phyloP scores from a whole-genome alignment of 37 sponge, comb jelly and placozoan species.

The Trichoplax adhaerens region DNA sequence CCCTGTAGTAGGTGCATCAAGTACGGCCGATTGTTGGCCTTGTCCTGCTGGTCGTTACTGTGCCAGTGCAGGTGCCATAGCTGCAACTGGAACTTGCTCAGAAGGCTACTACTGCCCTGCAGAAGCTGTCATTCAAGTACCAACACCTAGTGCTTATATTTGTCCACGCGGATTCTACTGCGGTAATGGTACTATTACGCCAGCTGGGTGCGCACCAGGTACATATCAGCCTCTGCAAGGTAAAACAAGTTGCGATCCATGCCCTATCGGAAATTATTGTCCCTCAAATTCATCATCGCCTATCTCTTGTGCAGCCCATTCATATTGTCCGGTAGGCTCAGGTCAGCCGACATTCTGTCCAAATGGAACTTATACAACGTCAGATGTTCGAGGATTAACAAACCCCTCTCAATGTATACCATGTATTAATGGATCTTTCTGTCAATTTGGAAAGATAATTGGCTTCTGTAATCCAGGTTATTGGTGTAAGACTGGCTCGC shows the following conservation, averaged over 20 bases:
- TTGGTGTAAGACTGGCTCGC: conserved; percentile 14
- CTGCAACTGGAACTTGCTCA: conserved; percentile 10
- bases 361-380: conserved; percentile 11
- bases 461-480: conserved; percentile 3
- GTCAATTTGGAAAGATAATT: too few relatives aligned
- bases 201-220: not conserved
- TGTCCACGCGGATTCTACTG: conserved; percentile 28
- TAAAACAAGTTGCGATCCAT: not conserved
- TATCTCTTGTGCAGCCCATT: not conserved
- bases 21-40: conserved; percentile 7
- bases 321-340: not conserved
- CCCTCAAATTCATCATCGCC: conserved; percentile 9
- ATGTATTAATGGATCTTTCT: too few relatives aligned
- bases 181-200: conserved; percentile 4
- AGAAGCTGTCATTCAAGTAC: not conserved
- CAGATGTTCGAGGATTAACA: too few relatives aligned
- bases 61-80: conserved; percentile 17
- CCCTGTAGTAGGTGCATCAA: not conserved
- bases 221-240: too few relatives aligned
- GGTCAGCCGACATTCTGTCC: conserved; percentile 10
- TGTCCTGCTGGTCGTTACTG: conserved; percentile 26
- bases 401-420: too few relatives aligned
- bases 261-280: conserved; percentile 25
- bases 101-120: conserved; percentile 20
- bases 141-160: not conserved